These are phyloP conservation scores for Dynastes grantii DNA, from an alignment of 2,888 invertebrate species.

Conservation along the genomic window DNA sequence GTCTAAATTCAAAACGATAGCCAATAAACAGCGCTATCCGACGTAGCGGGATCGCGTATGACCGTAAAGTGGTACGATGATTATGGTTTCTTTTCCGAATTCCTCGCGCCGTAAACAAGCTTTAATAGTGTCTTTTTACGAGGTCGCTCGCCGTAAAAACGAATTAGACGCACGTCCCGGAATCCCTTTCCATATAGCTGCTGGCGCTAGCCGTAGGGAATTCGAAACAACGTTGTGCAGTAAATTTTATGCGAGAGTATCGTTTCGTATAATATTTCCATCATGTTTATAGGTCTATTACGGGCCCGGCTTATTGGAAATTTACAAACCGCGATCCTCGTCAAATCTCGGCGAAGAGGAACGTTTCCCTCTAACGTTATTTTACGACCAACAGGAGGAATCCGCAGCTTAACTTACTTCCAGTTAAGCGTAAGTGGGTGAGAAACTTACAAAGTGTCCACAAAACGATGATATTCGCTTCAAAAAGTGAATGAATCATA, in stretches of 20 bases:
- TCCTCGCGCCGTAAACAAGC: constrained; percentile 14
- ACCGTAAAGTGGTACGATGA: background rate
- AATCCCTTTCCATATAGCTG: background rate
- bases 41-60: background rate
- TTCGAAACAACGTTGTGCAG: constrained; percentile 8
- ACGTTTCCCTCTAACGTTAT: background rate
- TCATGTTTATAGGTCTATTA: constrained; percentile 18
- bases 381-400: background rate
- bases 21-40: background rate
- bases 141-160: constrained; percentile 9
- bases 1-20: too few species aligned
- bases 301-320: background rate
- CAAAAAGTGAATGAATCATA: too few species aligned
- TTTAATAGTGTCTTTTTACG: constrained; percentile 25
- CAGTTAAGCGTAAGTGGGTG: too few species aligned
- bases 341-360: background rate
- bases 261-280: constrained; percentile 13
- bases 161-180: background rate
- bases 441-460: too few species aligned
- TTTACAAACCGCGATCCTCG: background rate
- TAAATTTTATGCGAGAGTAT: constrained; percentile 5
- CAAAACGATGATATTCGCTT: too few species aligned
- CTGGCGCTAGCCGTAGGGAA: background rate
- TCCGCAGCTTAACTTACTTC: too few species aligned
- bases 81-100: background rate